A percentile compares a stretch with the other conserved stretches of the same genome.
Evolutionary conservation across 1,140 invertebrate genomes (phyloP).

Genomic region (Episyrphus balteatus): DNA sequence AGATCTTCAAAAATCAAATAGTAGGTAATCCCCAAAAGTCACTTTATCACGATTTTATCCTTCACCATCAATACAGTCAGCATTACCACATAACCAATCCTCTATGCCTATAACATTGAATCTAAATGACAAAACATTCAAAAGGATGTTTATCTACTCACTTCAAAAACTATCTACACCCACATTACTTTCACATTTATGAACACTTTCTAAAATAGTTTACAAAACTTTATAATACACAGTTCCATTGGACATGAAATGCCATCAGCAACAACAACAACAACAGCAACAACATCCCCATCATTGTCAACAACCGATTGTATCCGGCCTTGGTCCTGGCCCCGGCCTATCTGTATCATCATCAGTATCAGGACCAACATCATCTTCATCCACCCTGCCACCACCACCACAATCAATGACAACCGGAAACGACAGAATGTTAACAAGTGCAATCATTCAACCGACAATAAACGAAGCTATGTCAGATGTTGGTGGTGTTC

Average conservation of each 20-base stretch:
- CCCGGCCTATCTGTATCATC: background rate
- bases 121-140: no score
- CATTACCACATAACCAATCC: no score
- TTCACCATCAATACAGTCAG: no score
- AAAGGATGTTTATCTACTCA: no score
- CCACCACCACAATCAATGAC: slow-evolving; percentile 16
- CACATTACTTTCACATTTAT: no score
- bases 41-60: no score
- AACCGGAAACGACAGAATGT: slow-evolving; percentile 5
- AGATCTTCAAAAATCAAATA: no score
- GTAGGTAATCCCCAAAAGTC: no score
- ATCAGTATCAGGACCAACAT: background rate
- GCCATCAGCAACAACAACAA: slow-evolving; percentile 20
- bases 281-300: background rate
- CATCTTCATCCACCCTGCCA: no score
- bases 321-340: background rate
- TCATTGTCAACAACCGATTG: background rate
- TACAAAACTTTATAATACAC: slow-evolving; percentile 10
- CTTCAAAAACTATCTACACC: no score
- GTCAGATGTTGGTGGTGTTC: background rate
- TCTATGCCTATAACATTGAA: no score
- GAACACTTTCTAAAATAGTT: no score
- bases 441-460: background rate
- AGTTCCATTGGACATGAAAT: slow-evolving; percentile 37
- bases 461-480: background rate